Conservation (phyloP, 2,888 invertebrate species). For the Cheilosia pagana region DNA sequence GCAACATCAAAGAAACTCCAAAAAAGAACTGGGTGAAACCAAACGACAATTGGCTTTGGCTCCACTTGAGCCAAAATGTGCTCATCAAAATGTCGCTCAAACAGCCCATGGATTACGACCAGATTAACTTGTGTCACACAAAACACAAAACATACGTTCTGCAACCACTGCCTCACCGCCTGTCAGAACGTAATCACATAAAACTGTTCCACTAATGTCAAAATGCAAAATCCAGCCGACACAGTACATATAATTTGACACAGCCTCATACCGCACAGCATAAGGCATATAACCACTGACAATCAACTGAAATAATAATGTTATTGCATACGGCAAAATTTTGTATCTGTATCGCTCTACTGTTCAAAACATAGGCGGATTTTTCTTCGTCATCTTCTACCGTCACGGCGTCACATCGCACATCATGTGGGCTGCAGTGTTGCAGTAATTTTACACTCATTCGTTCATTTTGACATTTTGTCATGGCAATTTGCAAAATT, state of each 20-base stretch:
- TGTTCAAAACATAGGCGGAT: background rate
- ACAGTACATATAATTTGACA: constrained; percentile 49
- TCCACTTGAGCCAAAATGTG: constrained; percentile 7
- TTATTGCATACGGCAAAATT: constrained; percentile 1
- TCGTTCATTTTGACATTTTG: constrained; percentile 74
- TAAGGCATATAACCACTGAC: constrained; percentile 38
- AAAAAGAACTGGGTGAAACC: no score
- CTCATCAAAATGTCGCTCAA: constrained; percentile 38
- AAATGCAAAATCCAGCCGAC: constrained; percentile 43
- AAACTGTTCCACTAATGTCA: constrained; percentile 51
- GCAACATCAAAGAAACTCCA: constrained; percentile 24
- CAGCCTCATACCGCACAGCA: constrained; percentile 34
- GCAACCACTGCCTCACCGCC: constrained; percentile 28
- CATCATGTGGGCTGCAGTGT: constrained; percentile 63
- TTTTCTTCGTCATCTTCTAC: constrained; percentile 38
- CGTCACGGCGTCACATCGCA: constrained; percentile 16
- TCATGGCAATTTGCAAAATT: constrained; percentile 75
- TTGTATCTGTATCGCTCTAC: background rate
- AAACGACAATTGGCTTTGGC: background rate
- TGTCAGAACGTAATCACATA: constrained; percentile 57
- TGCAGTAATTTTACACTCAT: constrained; percentile 71
- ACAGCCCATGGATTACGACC: constrained; percentile 27
- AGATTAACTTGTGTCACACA: constrained; percentile 42
- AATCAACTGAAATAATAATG: constrained; percentile 22
- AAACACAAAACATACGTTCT: constrained; percentile 33